Evolutionary conservation across 2,888 invertebrate genomes (phyloP).

Genomic region (Thecophora atra): DNA sequence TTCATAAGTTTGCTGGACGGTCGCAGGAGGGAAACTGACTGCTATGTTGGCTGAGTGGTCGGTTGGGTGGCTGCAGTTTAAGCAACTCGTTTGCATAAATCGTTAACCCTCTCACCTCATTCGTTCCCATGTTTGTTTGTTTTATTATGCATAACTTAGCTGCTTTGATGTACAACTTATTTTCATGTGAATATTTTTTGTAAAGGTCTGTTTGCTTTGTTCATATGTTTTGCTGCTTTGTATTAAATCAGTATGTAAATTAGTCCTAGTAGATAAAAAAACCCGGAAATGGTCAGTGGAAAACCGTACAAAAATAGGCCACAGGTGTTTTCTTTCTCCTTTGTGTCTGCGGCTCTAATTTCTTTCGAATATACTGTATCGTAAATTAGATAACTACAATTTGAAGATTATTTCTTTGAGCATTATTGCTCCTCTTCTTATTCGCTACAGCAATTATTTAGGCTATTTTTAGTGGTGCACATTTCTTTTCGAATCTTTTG

Average conservation of each 20-base stretch:
- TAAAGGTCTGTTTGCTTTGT: background rate
- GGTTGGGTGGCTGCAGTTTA: background rate
- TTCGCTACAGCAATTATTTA: too few species aligned
- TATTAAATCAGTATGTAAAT: background rate
- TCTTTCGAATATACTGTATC: too few species aligned
- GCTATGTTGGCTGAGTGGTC: background rate
- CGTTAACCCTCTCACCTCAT: background rate
- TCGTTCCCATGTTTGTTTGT: background rate
- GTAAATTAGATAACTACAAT: too few species aligned
- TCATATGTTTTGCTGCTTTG: background rate
- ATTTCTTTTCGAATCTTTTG: too few species aligned
- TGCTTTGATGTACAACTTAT: background rate
- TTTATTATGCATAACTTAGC: background rate
- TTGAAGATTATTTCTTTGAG: too few species aligned
- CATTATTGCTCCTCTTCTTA: too few species aligned
- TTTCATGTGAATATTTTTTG: conserved; percentile 2
- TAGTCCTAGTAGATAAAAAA: background rate
- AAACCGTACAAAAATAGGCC: too few species aligned
- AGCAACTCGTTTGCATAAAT: conserved; percentile 7
- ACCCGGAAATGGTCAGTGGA: too few species aligned
- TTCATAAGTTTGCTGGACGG: background rate
- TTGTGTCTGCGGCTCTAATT: too few species aligned
- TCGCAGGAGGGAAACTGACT: background rate
- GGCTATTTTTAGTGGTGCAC: too few species aligned
- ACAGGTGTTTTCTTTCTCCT: too few species aligned